These are phyloP conservation scores for Drosophila macrospina DNA, from an alignment of 2,888 invertebrate genomes.

Conservation along the genomic window DNA sequence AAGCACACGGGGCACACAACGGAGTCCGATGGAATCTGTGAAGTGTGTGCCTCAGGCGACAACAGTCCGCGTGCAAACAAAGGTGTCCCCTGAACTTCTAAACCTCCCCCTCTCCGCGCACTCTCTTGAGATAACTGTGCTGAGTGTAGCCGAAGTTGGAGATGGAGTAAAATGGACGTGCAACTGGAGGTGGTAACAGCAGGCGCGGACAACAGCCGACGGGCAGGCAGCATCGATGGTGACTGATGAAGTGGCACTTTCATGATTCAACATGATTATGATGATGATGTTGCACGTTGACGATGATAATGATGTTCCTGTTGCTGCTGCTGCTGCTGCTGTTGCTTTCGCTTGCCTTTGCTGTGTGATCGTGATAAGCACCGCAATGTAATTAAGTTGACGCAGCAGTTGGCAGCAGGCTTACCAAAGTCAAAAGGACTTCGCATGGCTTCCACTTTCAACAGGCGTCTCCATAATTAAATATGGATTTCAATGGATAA, in stretches of 20 bases:
- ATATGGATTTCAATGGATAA: conserved; percentile 63
- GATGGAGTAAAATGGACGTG: conserved; percentile 31
- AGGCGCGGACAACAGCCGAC: conserved; percentile 51
- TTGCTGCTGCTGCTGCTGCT: conserved; percentile 4
- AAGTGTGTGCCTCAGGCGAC: conserved; percentile 55
- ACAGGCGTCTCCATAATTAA: conserved; percentile 63
- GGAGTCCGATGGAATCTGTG: conserved; percentile 59
- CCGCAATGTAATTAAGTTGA: conserved; percentile 73
- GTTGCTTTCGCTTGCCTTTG: conserved; percentile 10
- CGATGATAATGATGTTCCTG: conserved; percentile 15
- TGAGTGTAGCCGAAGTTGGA: conserved; percentile 28
- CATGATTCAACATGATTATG: conserved; percentile 15
- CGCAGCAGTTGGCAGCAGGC: conserved; percentile 44
- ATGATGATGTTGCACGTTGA: conserved; percentile 5
- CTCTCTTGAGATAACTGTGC: conserved; percentile 3
- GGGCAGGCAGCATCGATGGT: conserved; percentile 65
- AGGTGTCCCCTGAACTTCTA: conserved; percentile 8
- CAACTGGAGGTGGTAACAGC: conserved; percentile 57
- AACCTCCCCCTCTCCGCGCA: not conserved
- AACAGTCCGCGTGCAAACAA: conserved; percentile 68
- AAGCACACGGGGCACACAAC: conserved; percentile 21
- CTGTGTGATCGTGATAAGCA: conserved; percentile 71
- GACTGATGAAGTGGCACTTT: conserved; percentile 79
- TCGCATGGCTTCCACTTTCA: conserved; percentile 7
- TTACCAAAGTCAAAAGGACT: conserved; percentile 45